A percentile compares a stretch with the other conserved stretches of the same genome.
Evolutionary conservation across 2,888 invertebrate genomes (phyloP).

Genomic region (Onthophagus sagittarius): DNA sequence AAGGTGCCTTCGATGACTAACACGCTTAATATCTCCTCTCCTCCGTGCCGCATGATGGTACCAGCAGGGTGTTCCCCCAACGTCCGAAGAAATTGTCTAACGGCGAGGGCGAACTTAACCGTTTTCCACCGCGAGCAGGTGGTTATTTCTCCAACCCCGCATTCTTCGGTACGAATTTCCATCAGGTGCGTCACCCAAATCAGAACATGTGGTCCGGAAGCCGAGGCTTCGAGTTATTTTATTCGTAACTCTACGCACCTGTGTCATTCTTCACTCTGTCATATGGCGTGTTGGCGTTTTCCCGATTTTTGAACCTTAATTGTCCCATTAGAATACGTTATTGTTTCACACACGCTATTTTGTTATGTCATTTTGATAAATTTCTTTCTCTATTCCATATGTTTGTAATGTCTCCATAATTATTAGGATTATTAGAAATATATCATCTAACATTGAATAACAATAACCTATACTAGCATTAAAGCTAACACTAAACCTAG

Average conservation of each 20-base stretch:
- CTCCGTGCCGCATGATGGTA: not conserved
- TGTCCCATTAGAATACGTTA: not conserved
- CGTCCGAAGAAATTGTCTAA: not conserved
- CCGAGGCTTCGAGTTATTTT: not conserved
- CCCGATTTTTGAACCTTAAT: not conserved
- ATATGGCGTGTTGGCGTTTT: constrained; percentile 21
- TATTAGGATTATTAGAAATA: no score
- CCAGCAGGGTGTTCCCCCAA: not conserved
- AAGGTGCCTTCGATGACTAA: not conserved
- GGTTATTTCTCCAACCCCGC: not conserved
- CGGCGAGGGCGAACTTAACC: not conserved
- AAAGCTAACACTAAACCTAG: no score
- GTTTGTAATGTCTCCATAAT: no score
- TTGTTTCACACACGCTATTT: not conserved
- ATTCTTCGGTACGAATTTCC: not conserved
- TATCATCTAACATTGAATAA: no score
- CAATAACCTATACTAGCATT: no score
- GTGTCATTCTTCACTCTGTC: constrained; percentile 19
- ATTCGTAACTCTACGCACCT: constrained; percentile 2
- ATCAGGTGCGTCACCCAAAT: not conserved
- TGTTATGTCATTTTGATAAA: not conserved
- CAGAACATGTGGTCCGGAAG: not conserved
- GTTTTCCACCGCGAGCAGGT: not conserved
- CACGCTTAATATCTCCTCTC: not conserved
- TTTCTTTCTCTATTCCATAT: no score